Evolutionary conservation across 1,140 invertebrate genomes (phyloP), one percentile per base, ranked within the genome.

Genomic region (Philaenus spumarius): DNA sequence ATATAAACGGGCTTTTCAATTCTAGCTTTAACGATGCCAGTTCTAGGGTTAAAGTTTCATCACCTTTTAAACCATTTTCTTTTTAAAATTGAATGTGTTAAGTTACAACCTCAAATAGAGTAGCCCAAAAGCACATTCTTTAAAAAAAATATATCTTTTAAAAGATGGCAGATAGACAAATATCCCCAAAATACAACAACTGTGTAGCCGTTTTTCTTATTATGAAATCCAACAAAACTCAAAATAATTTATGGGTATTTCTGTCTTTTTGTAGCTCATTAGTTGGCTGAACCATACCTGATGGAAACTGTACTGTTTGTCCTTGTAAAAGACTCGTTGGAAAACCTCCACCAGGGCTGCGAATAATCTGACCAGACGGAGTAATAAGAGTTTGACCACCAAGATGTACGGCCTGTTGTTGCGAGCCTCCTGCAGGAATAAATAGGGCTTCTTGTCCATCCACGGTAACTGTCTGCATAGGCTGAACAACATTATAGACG

Each of bases 401-500:
- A 30, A 40, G 58, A 59, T 66, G 69, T 51, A 63, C 69, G 23
- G 48, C 67, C 51, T 57, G 66, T 48, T 22, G 40, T 55, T 35
- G 46, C 17, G 50, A 54, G 30, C 61, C 55, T 17, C 62, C 39
- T 61, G 59, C 37, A 20, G 67, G 66, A 59, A 69, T 68, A 90
- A 70, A 95, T 20, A 95, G 78, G 0, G 91, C 90, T 69, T 95
- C 93, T 68, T 95, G 92, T 0, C 92, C 92, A 72, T 95, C 92
- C 5, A 95, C 87, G 19, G 89, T 93, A 7, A 96, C 87, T 0
- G 90, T 89, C 72, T 95, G 92, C 80, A 93, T 85, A 35, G 84
- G 82, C 23, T 80, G 76, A 26, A 81, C 76, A 1, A 82, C 76
- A 60, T 78, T 86, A 68, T 86, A 87, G 14, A 82, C 66, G 37